phyloP scores from a whole-genome alignment of 2,888 invertebrate genomes.

The Cylindroiulus punctatus region DNA sequence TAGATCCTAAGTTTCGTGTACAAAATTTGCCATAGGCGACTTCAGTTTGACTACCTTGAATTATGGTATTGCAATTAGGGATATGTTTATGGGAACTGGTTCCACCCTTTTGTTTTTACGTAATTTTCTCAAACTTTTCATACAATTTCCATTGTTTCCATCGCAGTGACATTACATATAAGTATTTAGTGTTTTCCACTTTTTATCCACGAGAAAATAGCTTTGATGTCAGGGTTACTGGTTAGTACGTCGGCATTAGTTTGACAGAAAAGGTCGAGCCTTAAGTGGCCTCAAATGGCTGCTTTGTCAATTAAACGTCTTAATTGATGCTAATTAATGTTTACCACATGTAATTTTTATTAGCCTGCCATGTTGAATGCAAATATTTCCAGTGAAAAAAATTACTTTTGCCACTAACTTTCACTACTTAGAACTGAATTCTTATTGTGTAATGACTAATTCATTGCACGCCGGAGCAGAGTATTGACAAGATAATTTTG shows the following conservation, averaged over 20 bases:
- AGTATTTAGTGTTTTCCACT: neutral
- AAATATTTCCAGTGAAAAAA: neutral
- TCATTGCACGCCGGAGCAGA: neutral
- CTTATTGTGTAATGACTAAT: neutral
- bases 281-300: neutral
- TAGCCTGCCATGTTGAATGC: neutral
- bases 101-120: neutral
- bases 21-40: too few relatives aligned
- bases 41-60: neutral
- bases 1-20: too few relatives aligned
- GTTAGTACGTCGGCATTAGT: neutral
- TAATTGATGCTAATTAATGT: neutral
- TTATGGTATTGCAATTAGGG: neutral
- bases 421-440: too few relatives aligned
- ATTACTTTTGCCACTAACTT: neutral
- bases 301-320: neutral
- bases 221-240: neutral
- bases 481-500: neutral
- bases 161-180: neutral
- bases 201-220: neutral
- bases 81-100: constrained; percentile 1
- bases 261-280: neutral
- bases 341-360: neutral
- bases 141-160: neutral
- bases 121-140: neutral